phyloP scores from a whole-genome alignment of 2,113 vertebrate species.

The Reinhardtius hippoglossoides region DNA sequence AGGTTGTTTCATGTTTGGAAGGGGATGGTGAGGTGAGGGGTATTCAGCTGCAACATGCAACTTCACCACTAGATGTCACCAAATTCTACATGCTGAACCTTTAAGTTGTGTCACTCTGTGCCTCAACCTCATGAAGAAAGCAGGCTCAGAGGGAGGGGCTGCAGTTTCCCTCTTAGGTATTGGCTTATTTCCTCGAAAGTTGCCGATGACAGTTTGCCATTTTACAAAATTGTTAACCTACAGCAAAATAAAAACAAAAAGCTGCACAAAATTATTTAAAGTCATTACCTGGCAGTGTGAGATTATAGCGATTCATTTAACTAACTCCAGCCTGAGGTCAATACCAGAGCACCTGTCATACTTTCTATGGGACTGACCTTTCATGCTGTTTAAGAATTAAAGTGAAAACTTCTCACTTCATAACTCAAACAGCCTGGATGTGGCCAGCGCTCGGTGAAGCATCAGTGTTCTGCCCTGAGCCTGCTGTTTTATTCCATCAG shows the following conservation, averaged over 20 bases:
- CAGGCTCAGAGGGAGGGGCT: no score
- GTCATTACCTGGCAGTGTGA: neutral
- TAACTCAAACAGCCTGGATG: neutral
- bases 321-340: neutral
- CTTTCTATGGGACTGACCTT: neutral
- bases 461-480: conserved; percentile 59
- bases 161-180: neutral
- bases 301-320: neutral
- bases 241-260: no score
- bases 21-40: no score
- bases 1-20: no score
- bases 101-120: no score
- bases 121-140: no score
- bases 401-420: neutral
- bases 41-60: no score
- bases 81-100: no score
- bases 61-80: no score
- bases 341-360: neutral
- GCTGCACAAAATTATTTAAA: neutral
- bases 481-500: conserved; percentile 50
- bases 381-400: neutral
- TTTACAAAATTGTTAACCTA: no score
- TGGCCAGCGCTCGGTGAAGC: neutral
- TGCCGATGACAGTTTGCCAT: no score
- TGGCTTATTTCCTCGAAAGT: no score